Evolutionary conservation across 53 echinoderm and acorn worm genomes (phyloP).

Genomic region (Antedon mediterranea): DNA sequence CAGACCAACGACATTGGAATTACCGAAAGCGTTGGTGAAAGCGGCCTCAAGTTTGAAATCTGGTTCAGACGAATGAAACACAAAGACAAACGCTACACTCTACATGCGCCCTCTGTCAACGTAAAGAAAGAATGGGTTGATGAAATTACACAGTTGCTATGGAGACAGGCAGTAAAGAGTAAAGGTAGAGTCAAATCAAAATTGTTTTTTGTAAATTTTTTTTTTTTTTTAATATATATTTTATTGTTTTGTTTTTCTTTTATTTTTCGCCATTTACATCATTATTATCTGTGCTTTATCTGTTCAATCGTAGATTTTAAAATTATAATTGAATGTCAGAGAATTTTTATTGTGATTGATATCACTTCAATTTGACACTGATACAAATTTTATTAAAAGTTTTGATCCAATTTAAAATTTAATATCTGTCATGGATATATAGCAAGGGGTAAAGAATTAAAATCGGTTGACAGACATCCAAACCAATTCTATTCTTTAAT

Average conservation of each 20-base stretch:
- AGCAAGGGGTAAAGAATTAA: neutral
- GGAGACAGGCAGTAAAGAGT: slow-evolving; percentile 62
- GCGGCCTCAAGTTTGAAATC: slow-evolving; percentile 66
- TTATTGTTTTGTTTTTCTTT: no score
- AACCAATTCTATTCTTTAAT: neutral
- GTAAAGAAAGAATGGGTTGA: slow-evolving; percentile 60
- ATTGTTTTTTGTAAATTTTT: neutral
- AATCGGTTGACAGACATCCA: neutral
- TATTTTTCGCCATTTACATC: no score
- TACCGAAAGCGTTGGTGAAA: slow-evolving; percentile 84
- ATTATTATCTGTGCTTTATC: no score
- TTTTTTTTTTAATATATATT: no score
- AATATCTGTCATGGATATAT: neutral
- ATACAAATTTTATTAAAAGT: neutral
- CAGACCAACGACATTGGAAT: slow-evolving; percentile 88
- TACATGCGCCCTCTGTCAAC: slow-evolving; percentile 39
- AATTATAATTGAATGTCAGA: neutral
- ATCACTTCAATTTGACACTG: neutral
- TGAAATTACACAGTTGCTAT: slow-evolving; percentile 51
- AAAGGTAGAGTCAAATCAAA: slow-evolving; percentile 47
- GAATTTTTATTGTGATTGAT: neutral
- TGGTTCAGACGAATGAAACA: slow-evolving; percentile 59
- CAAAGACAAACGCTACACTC: slow-evolving; percentile 60
- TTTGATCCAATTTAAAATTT: neutral
- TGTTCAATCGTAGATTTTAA: no score